Evolutionary conservation across 2,113 vertebrate genomes (phyloP).

Genomic region (Tympanuchus pallidicinctus): DNA sequence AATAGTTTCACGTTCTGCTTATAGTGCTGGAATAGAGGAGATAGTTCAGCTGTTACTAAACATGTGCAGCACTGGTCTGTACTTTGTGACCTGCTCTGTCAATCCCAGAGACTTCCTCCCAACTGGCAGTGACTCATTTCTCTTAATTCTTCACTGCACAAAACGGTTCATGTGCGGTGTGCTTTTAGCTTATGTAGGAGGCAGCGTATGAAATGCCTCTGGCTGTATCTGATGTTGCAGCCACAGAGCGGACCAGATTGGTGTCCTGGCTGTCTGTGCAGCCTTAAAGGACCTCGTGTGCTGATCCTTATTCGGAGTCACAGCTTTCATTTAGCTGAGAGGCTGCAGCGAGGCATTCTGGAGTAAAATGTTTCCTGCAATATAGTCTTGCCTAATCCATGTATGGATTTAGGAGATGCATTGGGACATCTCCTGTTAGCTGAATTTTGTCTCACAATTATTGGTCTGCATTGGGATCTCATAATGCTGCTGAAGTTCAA

Average conservation of each 20-base stretch:
- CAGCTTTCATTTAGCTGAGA: not conserved
- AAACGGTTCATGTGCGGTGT: not conserved
- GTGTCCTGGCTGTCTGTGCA: not conserved
- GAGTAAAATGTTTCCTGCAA: not conserved
- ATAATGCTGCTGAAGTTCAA: not conserved
- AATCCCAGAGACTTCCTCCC: not conserved
- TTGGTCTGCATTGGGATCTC: conserved; percentile 4
- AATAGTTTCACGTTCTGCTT: not conserved
- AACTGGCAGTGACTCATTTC: not conserved
- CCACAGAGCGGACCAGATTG: not conserved
- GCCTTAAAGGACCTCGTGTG: not conserved
- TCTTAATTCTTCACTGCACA: not conserved
- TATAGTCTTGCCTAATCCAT: not conserved
- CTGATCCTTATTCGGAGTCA: not conserved
- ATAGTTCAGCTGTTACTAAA: not conserved
- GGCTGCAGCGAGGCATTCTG: not conserved
- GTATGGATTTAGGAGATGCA: not conserved
- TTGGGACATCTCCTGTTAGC: not conserved
- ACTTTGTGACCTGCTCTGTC: not conserved
- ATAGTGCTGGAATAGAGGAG: not conserved
- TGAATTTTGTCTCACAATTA: not conserved
- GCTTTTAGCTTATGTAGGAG: not conserved
- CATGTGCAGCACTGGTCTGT: not conserved
- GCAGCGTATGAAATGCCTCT: not conserved
- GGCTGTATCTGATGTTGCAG: not conserved